Conservation (phyloP, 2,888 invertebrate species). For the Papilio protenor region DNA sequence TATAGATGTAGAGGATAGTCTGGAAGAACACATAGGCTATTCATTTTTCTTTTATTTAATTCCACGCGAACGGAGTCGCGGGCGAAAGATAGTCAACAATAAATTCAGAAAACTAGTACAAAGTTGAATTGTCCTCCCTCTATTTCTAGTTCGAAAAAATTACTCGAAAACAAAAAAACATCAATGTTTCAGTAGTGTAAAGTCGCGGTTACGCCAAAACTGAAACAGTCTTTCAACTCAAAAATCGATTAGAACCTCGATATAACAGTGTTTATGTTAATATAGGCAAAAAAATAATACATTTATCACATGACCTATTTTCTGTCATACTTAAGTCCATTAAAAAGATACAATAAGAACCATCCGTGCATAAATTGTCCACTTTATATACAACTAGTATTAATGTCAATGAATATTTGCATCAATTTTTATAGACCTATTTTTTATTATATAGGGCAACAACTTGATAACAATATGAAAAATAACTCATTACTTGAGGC, state of each 20-base stretch:
- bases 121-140: not conserved
- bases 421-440: not conserved
- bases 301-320: slow-evolving; percentile 3
- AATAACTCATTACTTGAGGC: not conserved
- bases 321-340: not conserved
- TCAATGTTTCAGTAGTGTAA: no score
- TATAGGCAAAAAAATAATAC: not conserved
- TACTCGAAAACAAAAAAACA: no score
- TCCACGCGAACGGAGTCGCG: no score
- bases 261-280: not conserved
- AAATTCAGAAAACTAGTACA: not conserved
- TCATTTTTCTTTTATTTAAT: no score
- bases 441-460: not conserved
- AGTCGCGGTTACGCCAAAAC: not conserved
- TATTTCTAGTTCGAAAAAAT: no score
- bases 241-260: not conserved
- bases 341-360: slow-evolving; percentile 4
- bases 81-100: no score
- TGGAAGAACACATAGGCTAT: no score
- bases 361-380: not conserved
- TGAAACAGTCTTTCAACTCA: not conserved
- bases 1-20: no score
- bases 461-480: not conserved
- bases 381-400: not conserved
- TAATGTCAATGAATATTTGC: slow-evolving; percentile 11